A percentile compares a stretch with the other conserved stretches of the same genome.
Evolutionary conservation across 2,888 invertebrate genomes (phyloP).

Genomic region (Machimus rusticus): DNA sequence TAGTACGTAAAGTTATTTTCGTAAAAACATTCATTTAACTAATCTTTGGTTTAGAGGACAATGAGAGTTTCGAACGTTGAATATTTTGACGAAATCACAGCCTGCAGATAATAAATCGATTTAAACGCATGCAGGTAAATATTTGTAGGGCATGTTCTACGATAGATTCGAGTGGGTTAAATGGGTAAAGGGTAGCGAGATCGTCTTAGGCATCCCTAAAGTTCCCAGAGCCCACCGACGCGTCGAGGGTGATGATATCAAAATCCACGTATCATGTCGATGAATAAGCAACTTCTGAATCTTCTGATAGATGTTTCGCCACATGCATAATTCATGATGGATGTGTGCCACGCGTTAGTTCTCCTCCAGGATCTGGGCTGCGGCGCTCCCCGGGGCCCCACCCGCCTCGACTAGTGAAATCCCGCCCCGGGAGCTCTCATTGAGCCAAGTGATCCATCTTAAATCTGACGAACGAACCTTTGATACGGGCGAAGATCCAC

Average conservation of each 20-base stretch:
- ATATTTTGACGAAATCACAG: not conserved
- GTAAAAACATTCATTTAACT: not conserved
- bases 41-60: not conserved
- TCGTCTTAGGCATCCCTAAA: not conserved
- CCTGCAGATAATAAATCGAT: not conserved
- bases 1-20: too few species aligned
- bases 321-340: constrained; percentile 45
- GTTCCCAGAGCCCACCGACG: not conserved
- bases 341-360: not conserved
- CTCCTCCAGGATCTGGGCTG: not conserved
- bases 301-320: constrained; percentile 43
- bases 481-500: not conserved
- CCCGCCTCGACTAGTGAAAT: not conserved
- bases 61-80: not conserved
- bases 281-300: constrained; percentile 46
- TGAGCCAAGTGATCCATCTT: not conserved
- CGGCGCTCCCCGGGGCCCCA: not conserved
- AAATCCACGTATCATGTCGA: constrained; percentile 42
- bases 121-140: not conserved
- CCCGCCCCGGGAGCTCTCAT: not conserved
- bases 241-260: not conserved
- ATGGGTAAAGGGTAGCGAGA: not conserved
- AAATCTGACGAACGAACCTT: constrained; percentile 4
- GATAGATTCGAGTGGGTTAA: not conserved
- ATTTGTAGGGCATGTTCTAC: not conserved